Evolutionary conservation across 1,140 invertebrate species (phyloP).

Genomic region (Drosophila lini): DNA sequence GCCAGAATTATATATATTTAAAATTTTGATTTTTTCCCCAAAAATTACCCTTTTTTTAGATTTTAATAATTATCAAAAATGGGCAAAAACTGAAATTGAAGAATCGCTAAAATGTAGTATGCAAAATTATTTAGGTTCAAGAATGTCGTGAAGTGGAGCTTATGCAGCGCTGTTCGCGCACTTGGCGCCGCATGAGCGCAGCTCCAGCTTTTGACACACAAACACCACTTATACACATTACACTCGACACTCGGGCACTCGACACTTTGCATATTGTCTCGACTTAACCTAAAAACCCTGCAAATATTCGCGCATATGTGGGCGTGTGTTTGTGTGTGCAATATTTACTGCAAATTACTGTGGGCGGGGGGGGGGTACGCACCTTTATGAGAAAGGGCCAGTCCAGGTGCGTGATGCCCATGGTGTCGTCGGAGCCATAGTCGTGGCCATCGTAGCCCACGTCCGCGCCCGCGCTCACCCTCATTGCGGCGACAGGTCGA

Average conservation of each 20-base stretch:
- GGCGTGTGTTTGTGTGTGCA: not conserved
- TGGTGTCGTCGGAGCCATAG: conserved; percentile 60
- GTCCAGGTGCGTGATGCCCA: conserved; percentile 69
- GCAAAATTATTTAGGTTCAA: not conserved
- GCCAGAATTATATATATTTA: no score
- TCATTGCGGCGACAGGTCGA: conserved; percentile 28
- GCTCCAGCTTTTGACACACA: conserved; percentile 56
- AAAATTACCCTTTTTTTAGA: no score
- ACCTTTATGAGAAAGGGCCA: conserved; percentile 84
- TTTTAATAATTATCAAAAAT: no score
- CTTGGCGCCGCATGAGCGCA: conserved; percentile 15
- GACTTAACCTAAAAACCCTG: conserved; percentile 64
- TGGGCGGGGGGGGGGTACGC: conserved; percentile 18
- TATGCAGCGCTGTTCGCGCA: conserved; percentile 6
- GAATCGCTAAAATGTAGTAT: no score
- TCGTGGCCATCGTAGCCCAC: conserved; percentile 67
- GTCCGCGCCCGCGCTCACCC: conserved; percentile 54
- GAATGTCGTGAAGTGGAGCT: conserved; percentile 1
- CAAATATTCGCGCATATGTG: conserved; percentile 17
- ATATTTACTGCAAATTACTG: conserved; percentile 11
- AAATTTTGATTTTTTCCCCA: no score
- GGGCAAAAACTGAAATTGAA: no score
- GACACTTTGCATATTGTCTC: conserved; percentile 48
- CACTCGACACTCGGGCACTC: conserved; percentile 41
- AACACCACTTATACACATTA: conserved; percentile 54